Base-by-base conservation (phyloP, 2,113 vertebrate genomes). In the Budorcas taxicolor region DNA sequence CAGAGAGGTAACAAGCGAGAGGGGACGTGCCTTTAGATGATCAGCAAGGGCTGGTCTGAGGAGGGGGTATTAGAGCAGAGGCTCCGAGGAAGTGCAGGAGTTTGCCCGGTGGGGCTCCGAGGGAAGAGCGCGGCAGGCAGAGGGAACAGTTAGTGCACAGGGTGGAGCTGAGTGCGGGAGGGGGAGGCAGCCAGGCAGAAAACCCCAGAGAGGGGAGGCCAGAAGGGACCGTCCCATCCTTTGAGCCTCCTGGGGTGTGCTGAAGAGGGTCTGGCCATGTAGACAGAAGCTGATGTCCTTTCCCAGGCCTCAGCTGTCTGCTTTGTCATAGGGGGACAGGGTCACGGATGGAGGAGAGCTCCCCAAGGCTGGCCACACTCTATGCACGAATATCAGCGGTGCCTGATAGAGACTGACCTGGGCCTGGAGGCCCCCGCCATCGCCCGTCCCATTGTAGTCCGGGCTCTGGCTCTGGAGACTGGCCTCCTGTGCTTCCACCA, bases 401-500 rank as follows among this genome's bases (percentile, higher is more conserved):
- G 27, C 55, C 40, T 17, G 3, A 58, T 2, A 36, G 83, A 47
- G n/a, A 23, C 80, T 23, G 15, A 12, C 52, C 19, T 2, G 0
- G 40, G 47, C 82, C 50, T 4, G 74, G 60, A 50, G 43, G 81
- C 83, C 55, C 14, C 83, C 55, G 47, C 55, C 3, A 1, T 67
- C 0, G 60, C 83, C 43, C 4, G 3, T 50, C 52, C 50, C 17
- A 4, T 55, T 2, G 3, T 29, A 36, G 78, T 55, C 53, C 16
- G 3, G 4, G 76, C 80, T 87, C 83, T 29, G 78, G 78, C 85
- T 67, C 85, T 2, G 2, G 94, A 94, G 95, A 52, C 93, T 13
- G 88, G 96, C 92, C 95, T 78, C 97, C 93, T 43, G 91, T 15
- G 62, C 90, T 80, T 52, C 47, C 4, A 1, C 97, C 97, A 94